phyloP scores from a whole-genome alignment of 1,140 invertebrate genomes.

The Maconellicoccus hirsutus region DNA sequence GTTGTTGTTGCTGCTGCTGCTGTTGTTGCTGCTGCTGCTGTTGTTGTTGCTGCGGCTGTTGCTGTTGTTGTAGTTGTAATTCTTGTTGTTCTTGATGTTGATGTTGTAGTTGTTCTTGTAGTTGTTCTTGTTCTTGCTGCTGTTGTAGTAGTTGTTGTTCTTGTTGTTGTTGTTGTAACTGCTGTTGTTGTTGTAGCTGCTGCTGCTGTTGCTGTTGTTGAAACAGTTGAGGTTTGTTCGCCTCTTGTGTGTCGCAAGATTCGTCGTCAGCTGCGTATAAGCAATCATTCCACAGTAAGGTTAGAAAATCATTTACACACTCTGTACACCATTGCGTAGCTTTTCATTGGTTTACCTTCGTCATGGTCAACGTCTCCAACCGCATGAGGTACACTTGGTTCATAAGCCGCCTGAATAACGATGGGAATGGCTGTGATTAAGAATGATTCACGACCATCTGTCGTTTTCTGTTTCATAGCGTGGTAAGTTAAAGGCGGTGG shows the following conservation, averaged over 20 bases:
- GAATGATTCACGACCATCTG: conserved; percentile 82
- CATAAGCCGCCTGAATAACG: conserved; percentile 87
- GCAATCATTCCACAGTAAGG: too few species aligned
- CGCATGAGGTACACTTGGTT: conserved; percentile 80
- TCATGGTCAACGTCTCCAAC: conserved; percentile 77
- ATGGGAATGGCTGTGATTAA: conserved; percentile 93
- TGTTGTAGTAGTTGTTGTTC: neutral
- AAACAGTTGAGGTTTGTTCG: neutral
- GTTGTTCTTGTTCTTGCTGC: neutral
- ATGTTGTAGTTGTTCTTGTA: neutral
- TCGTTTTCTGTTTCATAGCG: neutral
- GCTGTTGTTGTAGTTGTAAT: too few species aligned
- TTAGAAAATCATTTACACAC: too few species aligned
- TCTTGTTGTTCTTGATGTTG: neutral
- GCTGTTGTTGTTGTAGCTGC: neutral
- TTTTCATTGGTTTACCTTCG: conserved; percentile 50
- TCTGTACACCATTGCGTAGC: too few species aligned
- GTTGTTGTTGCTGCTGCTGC: neutral
- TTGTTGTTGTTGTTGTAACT: neutral
- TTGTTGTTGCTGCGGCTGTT: too few species aligned
- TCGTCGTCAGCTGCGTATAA: neutral
- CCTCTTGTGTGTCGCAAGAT: neutral
- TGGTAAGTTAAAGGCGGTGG: conserved; percentile 1
- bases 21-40: neutral
- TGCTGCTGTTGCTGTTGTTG: neutral